Base-by-base conservation (phyloP, 2,888 invertebrate species). In the Pollenia amentaria region DNA sequence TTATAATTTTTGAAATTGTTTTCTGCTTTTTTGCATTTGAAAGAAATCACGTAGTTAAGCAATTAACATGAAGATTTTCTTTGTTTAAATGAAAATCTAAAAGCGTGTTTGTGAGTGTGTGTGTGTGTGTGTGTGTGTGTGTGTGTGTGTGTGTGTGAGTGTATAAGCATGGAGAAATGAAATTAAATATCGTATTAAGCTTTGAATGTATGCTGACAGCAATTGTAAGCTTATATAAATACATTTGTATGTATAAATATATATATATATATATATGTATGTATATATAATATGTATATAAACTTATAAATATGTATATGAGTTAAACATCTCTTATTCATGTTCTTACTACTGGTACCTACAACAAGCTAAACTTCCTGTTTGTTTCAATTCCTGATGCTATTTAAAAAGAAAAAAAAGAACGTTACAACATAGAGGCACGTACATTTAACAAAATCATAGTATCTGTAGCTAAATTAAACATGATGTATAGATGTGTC, bases 11-110 rank as follows among this genome's bases (percentile, higher is more conserved):
- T 76, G 38, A 53, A 84, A 80, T 62, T 70, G 79, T 84, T 79
- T 81, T 84, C 69, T 29, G 44, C 46, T 69, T 81, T 84, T 81
- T 70, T 81, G 44, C 78, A 51, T 81, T 78, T 69, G 21, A 75
- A 81, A 73, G 73, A 75, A 87, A 87, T 87, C 87, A 84, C 87
- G 84, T 87, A 84, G 87, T 81, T 82, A 81, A 87, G 81, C 84
- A 81, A 87, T 84, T 81, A 87, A 82, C 84, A 84, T 73, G 84
- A 60, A 75, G 55, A 77, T 77, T 78, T 87, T 48, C 73, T 81
- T 75, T 77, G 48, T 87, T 78, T 48, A 64, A 86, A 73, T 73
- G 42, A 77, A 70, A 77, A 65, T 46, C 14, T 69, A 60, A 72
- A 53, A 72, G 57, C 70, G 51, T 78, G 55, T 51, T 65, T 51